phyloP scores from a whole-genome alignment of 2,888 invertebrate genomes.

The Rotaria socialis region DNA sequence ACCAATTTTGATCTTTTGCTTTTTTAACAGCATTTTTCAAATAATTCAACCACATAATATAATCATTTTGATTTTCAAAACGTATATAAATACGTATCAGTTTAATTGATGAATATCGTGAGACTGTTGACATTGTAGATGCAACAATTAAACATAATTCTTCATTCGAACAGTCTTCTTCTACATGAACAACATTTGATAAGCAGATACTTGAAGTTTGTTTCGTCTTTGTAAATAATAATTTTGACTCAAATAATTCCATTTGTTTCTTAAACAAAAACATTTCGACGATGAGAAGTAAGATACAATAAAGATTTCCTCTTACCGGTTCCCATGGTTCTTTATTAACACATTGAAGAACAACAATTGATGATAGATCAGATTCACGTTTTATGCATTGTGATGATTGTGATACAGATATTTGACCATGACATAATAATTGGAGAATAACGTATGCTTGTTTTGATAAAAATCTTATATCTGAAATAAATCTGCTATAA shows the following conservation, averaged over 20 bases:
- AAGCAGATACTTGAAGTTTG: neutral
- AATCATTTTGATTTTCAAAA: neutral
- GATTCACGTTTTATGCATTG: neutral
- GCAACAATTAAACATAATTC: neutral
- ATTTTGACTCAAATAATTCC: neutral
- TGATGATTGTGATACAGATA: neutral
- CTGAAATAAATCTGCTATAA: neutral
- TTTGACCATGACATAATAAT: neutral
- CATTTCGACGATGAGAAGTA: too few relatives aligned
- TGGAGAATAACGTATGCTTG: neutral
- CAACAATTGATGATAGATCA: neutral
- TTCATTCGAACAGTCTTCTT: neutral
- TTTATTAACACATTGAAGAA: neutral
- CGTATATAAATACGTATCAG: neutral
- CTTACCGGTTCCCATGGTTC: neutral
- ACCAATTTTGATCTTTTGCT: neutral
- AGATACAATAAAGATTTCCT: too few relatives aligned
- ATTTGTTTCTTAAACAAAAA: neutral
- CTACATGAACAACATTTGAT: neutral
- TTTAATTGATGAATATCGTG: neutral
- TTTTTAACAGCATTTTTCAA: neutral
- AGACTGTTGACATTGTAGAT: neutral
- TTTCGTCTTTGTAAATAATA: neutral
- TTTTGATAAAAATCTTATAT: neutral
- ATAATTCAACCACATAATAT: neutral